Evolutionary conservation across 2,113 vertebrate genomes (phyloP), one percentile per base, ranked within the genome.

Genomic region (Myotis lucifugus): DNA sequence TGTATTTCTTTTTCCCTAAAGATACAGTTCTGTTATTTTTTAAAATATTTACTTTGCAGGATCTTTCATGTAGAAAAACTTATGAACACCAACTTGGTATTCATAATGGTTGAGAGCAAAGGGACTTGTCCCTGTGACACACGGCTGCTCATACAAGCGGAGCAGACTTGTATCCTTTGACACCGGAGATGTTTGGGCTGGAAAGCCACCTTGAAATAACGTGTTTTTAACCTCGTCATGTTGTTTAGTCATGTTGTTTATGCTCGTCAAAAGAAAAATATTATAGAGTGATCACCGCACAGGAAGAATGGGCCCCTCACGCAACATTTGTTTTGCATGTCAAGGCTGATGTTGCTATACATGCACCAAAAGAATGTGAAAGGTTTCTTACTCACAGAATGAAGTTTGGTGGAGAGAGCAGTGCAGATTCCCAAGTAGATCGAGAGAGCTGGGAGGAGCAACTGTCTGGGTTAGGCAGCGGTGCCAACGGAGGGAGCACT

Each of bases 121-220:
- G 98, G 98, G 17, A 99, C 99, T 15, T 99, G 99, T 97, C 98
- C 99, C 4, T 99, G 99, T 95, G 99, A 99, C 97, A 98, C 99
- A 29, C 99, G 99, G 73, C 98, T 99, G 1, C 98, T 99, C 84
- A 99, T 99, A 97, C 99, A 99, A 97, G 99, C 99, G 0, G 99
- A 99, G 92, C 99, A 99, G 98, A 99, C 99, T 66, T 99, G 99
- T 99, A 99, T 99, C 99, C 99, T 99, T 98, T 98, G 92, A 86
- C 59, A 11, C 6, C 27, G 6, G 0, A 6, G 93, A 18, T 23
- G n/a, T 40, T 52, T 15, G 50, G 69, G 52, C 12, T 3, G 9
- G 54, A 32, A 64, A 34, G 2, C 5, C 25, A 4, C 34, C 64
- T 52, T 32, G 9, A 67, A 89, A 50, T 12, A 37, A 9, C 46